Percentiles rank a stretch among this genome's conserved stretches.
Evolutionary conservation across 2,797 vertebrate genomes (phyloP).

Genomic region (Huso huso): DNA sequence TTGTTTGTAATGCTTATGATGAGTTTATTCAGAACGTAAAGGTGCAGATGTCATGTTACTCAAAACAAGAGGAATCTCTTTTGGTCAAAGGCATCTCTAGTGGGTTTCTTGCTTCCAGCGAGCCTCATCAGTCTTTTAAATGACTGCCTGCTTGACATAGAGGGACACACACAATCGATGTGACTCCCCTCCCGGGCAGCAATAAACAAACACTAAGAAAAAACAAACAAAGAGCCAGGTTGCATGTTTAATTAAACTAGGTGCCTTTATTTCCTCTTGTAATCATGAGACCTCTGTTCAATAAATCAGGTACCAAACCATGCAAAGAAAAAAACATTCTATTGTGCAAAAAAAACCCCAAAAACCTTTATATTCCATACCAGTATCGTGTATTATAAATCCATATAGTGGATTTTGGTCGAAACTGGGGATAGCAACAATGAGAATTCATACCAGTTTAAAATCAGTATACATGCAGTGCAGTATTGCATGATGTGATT

Average conservation of each 20-base stretch:
- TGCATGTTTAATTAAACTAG: constrained; percentile 5
- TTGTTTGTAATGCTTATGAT: no score
- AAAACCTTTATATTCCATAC: no score
- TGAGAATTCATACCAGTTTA: no score
- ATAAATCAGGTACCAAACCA: background rate
- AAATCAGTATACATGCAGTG: no score
- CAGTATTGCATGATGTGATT: no score
- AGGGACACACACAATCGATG: constrained; percentile 8
- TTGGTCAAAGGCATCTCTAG: constrained; percentile 18
- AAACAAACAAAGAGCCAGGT: background rate
- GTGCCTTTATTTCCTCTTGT: background rate
- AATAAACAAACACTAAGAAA: background rate
- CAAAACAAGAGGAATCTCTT: background rate
- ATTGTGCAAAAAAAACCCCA: no score
- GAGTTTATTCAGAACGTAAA: background rate
- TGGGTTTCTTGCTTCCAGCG: constrained; percentile 27
- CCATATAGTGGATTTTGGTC: no score
- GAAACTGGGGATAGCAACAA: no score
- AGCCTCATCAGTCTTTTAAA: constrained; percentile 36
- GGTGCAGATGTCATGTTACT: background rate
- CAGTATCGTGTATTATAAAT: no score
- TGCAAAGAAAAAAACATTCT: background rate
- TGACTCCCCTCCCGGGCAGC: background rate
- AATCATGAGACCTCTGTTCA: background rate
- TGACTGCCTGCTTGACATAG: constrained; percentile 23